These are phyloP conservation scores for Erpornis zantholeuca DNA, from an alignment of 2,113 vertebrate species.

Conservation along the genomic window DNA sequence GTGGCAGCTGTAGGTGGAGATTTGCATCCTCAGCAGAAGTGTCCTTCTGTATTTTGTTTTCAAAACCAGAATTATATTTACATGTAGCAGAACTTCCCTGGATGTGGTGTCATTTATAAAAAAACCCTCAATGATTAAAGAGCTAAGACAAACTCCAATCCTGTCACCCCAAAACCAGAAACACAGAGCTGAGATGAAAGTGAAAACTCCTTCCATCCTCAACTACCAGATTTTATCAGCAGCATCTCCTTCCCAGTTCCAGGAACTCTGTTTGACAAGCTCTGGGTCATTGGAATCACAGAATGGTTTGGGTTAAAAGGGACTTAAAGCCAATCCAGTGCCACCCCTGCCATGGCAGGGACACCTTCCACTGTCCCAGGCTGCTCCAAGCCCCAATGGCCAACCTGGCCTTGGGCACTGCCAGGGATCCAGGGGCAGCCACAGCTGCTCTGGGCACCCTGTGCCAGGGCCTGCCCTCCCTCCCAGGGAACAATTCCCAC, in stretches of 20 bases:
- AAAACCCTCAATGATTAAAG: neutral
- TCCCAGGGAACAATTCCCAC: fast-evolving
- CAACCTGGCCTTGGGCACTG: neutral
- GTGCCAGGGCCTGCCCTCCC: fast-evolving
- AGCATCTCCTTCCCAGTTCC: neutral
- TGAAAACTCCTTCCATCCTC: neutral
- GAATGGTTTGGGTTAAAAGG: neutral
- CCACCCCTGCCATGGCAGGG: neutral
- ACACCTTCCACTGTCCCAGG: neutral
- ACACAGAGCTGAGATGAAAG: neutral
- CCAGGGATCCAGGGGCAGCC: neutral
- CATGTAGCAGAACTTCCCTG: neutral
- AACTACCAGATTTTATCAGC: neutral
- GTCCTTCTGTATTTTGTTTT: neutral
- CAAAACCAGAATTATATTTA: neutral
- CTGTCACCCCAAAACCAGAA: neutral
- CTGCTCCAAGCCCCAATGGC: neutral
- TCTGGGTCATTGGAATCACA: neutral
- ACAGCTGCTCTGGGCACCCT: neutral
- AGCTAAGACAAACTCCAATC: neutral
- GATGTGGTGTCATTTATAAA: neutral
- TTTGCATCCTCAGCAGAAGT: neutral
- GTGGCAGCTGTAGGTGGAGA: neutral
- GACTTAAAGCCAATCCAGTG: fast-evolving
- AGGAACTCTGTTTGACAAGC: neutral